Percentiles rank a stretch among this genome's conserved stretches.
phyloP scores from a whole-genome alignment of 2,797 vertebrate genomes.

The Chelon labrosus region DNA sequence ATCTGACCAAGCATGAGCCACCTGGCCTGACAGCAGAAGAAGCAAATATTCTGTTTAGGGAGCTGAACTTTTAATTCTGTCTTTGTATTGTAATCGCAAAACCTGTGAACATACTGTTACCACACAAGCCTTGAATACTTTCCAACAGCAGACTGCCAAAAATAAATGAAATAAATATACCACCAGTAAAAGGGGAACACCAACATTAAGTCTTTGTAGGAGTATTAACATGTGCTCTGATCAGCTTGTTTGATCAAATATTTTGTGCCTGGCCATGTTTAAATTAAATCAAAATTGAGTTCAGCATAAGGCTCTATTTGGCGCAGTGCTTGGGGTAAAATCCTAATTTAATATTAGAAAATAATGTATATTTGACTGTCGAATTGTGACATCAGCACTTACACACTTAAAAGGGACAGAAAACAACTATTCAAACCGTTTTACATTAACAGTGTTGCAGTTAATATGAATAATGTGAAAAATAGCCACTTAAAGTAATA shows the following conservation, averaged over 20 bases:
- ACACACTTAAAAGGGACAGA: slow-evolving; percentile 17
- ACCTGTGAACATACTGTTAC: slow-evolving; percentile 20
- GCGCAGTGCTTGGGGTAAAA: slow-evolving; percentile 7
- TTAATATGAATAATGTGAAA: slow-evolving; percentile 34
- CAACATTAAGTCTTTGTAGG: background rate
- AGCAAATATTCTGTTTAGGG: background rate
- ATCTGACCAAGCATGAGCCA: slow-evolving; percentile 15
- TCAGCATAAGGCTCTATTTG: slow-evolving; percentile 3
- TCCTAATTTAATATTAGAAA: slow-evolving; percentile 2
- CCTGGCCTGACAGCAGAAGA: slow-evolving; percentile 10
- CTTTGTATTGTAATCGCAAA: slow-evolving; percentile 25
- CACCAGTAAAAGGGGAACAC: background rate
- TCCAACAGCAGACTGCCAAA: slow-evolving; percentile 13
- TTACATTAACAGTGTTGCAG: slow-evolving; percentile 22
- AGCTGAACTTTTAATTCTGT: background rate
- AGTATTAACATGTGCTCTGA: background rate
- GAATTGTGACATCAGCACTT: slow-evolving; percentile 26
- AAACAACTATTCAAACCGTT: slow-evolving; percentile 3
- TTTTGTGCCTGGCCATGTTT: no score
- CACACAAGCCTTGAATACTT: slow-evolving; percentile 6
- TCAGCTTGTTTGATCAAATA: no score
- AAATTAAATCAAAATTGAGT: no score
- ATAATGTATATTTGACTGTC: slow-evolving; percentile 20
- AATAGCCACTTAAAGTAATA: slow-evolving; percentile 21
- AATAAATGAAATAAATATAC: background rate